Base-by-base conservation (phyloP, 2,113 vertebrate species). In the Pseudorasbora parva region DNA sequence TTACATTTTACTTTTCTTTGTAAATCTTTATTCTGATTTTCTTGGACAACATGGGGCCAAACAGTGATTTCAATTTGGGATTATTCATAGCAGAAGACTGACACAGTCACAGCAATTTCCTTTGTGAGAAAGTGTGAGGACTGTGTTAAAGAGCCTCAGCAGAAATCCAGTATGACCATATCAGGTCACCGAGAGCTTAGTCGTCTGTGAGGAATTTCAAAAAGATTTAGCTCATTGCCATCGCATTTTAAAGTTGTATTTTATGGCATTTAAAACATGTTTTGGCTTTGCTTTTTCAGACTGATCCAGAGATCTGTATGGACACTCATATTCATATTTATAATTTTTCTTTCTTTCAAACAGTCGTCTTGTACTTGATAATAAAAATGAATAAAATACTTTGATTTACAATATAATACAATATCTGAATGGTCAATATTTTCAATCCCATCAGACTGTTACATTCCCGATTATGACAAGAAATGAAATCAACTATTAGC, bases 101-200 rank as follows among this genome's bases (percentile, higher is more conserved):
- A 78, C n/a, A 43, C 2, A 33, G 33, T 33, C 33, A 33, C 33
- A 33, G 5, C 25, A 51, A 54, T 54, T 54, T 56, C 68, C 62
- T 69, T 51, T 51, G 27, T 33, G 12, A 68, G 47, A 30, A 37
- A 54, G 21, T 37, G 45, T 21, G 11, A 69, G 64, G 51, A n/a
- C 30, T 68, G 8, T 41, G 62, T 23, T 23, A n/a, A n/a, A 23
- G 60, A 81, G 62, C 49, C 17, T 1, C 49, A 27, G 57, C 59
- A 66, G n/a, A 17, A 80, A 80, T 23, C 23, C 64, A 81, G 47
- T 69, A 69, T 81, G 62, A 81, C 62, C 78, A 81, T 81, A 81
- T 54, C 78, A 81, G 78, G 78, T 81, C 78, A 69, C 47, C 2
- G 19, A 81, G 59, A 54, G 51, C 17, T 21, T 5, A 1, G 49